Evolutionary conservation across 2,797 vertebrate species (phyloP), one percentile per base, ranked within the genome.

Genomic region (Centroberyx gerrardi): DNA sequence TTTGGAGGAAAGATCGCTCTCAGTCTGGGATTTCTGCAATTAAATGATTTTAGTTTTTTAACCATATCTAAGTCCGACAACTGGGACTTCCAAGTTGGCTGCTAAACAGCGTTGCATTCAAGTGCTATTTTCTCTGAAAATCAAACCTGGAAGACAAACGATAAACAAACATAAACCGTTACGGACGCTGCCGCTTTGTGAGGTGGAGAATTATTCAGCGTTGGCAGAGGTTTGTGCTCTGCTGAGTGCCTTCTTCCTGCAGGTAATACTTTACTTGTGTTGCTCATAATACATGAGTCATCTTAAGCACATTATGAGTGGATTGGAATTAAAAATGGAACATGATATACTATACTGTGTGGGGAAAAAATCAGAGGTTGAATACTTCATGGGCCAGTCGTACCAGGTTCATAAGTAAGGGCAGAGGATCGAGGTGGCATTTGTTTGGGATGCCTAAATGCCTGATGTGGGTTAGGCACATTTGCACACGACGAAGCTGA

Each of bases 1-100:
- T 3, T n/a, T n/a, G 8, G 15, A 3, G 49, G 13, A 51, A 8
- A 8, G 42, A 46, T 46, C 7, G 15, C 3, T 4, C 1, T 68
- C 18, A 6, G 49, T 70, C 6, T 33, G 22, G 18, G 31, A 48
- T 68, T 76, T 64, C 74, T 17, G 75, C 28, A 33, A 66, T 56
- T 51, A 65, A 17, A 65, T 22, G 40, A 58, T 59, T 33, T 72
- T 22, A 22, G 38, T 31, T 13, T 60, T 55, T 78, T 60, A 49
- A n/a, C 48, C 17, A 51, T 51, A 18, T 2, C 12, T 36, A 38
- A 69, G 55, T 46, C 22, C 42, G 51, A 75, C 54, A 54, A 65
- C 59, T 74, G 33, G 33, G 33, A 7, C 33, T 36, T 36, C 33
- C 33, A 36, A 4, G 7, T 36, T 7, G 7, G 33, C 33, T 7